Evolutionary conservation across 2,113 vertebrate genomes (phyloP).

Genomic region (Laticauda laticaudata): DNA sequence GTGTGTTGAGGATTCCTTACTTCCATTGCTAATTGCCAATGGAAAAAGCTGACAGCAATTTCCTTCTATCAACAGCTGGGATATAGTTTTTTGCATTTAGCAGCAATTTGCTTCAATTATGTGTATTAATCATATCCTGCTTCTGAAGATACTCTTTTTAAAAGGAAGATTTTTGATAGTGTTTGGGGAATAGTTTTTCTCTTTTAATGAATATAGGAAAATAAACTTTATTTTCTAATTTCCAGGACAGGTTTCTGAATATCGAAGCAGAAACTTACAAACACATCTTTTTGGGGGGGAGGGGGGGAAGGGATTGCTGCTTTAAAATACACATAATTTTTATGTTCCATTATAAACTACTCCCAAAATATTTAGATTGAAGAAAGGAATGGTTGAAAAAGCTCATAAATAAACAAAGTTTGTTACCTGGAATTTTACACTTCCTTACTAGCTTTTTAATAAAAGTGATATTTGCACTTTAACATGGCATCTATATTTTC

Average conservation of each 20-base stretch:
- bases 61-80: conserved; percentile 75
- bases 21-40: conserved; percentile 37
- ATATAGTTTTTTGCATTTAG: conserved; percentile 74
- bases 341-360: neutral
- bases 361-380: neutral
- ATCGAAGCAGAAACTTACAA: neutral
- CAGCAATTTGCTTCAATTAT: conserved; percentile 81
- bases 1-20: conserved; percentile 22
- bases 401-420: neutral
- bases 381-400: neutral
- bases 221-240: neutral
- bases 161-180: conserved; percentile 49
- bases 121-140: conserved; percentile 76
- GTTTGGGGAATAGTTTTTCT: conserved; percentile 55
- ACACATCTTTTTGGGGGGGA: neutral
- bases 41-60: conserved; percentile 75
- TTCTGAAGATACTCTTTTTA: conserved; percentile 66
- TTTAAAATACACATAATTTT: neutral
- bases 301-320: neutral
- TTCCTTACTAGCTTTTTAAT: too few relatives aligned
- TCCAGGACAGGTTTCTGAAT: neutral
- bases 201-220: neutral
- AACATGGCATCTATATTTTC: too few relatives aligned
- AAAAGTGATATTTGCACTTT: too few relatives aligned
- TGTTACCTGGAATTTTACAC: too few relatives aligned